These are phyloP conservation scores for Timandra comae DNA, from an alignment of 2,888 invertebrate genomes.

Conservation along the genomic window DNA sequence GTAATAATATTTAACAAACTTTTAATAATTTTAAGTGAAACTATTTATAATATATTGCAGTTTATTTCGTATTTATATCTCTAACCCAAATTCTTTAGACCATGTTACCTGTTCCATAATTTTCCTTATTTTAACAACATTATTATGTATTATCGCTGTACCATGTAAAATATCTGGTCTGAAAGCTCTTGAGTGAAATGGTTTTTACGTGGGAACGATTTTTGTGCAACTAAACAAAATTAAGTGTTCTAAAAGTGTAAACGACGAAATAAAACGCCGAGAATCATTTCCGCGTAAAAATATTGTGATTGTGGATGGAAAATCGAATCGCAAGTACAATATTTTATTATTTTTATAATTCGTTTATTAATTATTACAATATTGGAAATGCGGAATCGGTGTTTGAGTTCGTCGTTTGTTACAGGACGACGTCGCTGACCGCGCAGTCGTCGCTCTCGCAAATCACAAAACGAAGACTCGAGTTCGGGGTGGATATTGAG, in stretches of 20 bases:
- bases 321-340: slow-evolving; percentile 74
- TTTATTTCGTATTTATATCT: too few species aligned
- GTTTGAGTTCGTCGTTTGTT: slow-evolving; percentile 50
- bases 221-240: slow-evolving; percentile 67
- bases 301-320: slow-evolving; percentile 76
- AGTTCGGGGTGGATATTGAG: slow-evolving; percentile 76
- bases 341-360: slow-evolving; percentile 32
- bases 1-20: too few species aligned
- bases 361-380: slow-evolving; percentile 24
- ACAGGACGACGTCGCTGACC: slow-evolving; percentile 72
- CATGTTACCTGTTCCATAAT: slow-evolving; percentile 8
- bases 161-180: slow-evolving; percentile 58
- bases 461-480: slow-evolving; percentile 83
- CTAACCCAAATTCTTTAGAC: slow-evolving; percentile 6
- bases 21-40: too few species aligned
- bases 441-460: slow-evolving; percentile 78
- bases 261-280: slow-evolving; percentile 73
- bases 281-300: slow-evolving; percentile 78
- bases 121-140: slow-evolving; percentile 21
- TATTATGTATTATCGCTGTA: slow-evolving; percentile 13
- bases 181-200: slow-evolving; percentile 78
- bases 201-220: slow-evolving; percentile 78
- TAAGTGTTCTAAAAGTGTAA: slow-evolving; percentile 65
- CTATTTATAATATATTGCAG: too few species aligned
- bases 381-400: too few species aligned